Conservation (phyloP, 2,888 invertebrate genomes). For the Caenorhabditis afra region DNA sequence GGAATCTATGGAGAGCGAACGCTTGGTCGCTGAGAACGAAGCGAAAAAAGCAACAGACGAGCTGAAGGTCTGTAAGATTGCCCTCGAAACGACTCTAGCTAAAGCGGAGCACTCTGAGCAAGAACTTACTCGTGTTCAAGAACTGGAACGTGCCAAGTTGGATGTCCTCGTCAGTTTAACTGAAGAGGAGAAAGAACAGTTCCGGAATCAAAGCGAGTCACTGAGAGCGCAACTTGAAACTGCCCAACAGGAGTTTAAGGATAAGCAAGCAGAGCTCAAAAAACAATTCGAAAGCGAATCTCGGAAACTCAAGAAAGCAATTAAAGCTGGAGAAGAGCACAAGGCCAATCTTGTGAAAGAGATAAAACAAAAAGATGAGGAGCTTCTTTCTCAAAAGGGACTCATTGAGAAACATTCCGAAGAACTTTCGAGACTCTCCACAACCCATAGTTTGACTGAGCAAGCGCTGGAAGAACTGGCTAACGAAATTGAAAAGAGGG, state of each 20-base stretch:
- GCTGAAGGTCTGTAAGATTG: neutral
- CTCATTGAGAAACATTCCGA: neutral
- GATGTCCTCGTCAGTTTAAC: conserved; percentile 10
- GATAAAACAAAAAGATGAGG: neutral
- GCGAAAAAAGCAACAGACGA: neutral
- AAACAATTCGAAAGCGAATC: conserved; percentile 3
- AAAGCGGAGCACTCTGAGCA: neutral
- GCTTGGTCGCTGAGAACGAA: neutral
- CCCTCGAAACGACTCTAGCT: too few species aligned
- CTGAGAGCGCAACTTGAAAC: neutral
- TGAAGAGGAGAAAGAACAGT: conserved; percentile 20
- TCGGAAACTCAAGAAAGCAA: conserved; percentile 10
- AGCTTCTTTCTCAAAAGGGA: neutral
- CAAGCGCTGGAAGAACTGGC: conserved; percentile 6
- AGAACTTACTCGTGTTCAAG: conserved; percentile 9
- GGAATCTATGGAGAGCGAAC: neutral
- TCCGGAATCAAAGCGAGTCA: conserved; percentile 14
- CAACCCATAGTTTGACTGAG: neutral
- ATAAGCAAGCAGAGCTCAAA: conserved; percentile 15
- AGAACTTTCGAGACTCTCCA: conserved; percentile 2
- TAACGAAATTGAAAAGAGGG: neutral
- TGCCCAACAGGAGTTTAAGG: neutral
- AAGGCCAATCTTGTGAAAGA: neutral
- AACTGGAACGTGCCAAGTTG: conserved; percentile 11
- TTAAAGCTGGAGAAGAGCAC: neutral